phyloP scores from a whole-genome alignment of 2,888 invertebrate genomes.

The Troilus luridus region DNA sequence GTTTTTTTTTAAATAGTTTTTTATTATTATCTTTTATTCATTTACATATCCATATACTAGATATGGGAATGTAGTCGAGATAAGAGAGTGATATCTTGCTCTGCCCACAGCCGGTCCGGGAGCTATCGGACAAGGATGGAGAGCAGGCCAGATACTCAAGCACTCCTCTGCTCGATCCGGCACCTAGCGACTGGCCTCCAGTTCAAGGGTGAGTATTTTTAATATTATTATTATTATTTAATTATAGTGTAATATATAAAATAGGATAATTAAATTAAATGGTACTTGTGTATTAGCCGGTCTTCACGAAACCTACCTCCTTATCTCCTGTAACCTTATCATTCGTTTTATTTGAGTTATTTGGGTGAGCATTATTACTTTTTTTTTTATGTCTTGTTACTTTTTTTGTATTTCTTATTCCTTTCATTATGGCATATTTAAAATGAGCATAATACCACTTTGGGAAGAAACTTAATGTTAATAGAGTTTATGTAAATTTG shows the following conservation, averaged over 20 bases:
- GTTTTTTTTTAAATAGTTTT: neutral
- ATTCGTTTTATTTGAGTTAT: no score
- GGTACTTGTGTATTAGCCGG: no score
- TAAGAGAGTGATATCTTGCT: conserved; percentile 17
- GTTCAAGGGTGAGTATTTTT: conserved; percentile 16
- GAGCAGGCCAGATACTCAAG: conserved; percentile 64
- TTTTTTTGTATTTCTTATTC: no score
- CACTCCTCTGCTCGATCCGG: conserved; percentile 65
- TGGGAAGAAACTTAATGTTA: no score
- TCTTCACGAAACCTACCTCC: no score
- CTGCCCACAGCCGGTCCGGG: conserved; percentile 64
- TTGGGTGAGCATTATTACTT: no score
- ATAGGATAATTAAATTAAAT: neutral
- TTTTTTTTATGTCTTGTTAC: no score
- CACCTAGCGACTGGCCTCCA: conserved; percentile 62
- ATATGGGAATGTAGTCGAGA: neutral
- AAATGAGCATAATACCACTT: no score
- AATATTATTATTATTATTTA: neutral
- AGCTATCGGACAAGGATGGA: conserved; percentile 62
- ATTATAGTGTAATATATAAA: neutral
- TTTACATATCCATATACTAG: neutral
- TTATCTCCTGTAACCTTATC: no score
- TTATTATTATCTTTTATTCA: neutral
- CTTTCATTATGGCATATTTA: no score
- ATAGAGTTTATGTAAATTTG: no score